Evolutionary conservation across 2,888 invertebrate species (phyloP).

Genomic region (Nemoura dubitans): DNA sequence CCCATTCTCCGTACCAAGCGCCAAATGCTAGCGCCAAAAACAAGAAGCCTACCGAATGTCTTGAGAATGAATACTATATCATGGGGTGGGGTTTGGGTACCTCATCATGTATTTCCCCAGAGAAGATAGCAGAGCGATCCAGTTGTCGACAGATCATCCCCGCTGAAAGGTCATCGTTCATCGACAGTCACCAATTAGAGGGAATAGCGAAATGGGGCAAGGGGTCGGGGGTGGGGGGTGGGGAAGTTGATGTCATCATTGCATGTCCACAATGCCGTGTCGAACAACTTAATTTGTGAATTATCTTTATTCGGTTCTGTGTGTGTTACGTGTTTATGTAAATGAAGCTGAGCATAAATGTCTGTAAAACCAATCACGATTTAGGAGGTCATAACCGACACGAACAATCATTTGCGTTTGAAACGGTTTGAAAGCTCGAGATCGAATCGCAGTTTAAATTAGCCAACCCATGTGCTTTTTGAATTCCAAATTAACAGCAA

Average conservation of each 20-base stretch:
- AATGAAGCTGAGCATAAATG: conserved; percentile 21
- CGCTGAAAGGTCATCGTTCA: not conserved
- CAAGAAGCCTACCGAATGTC: too few relatives aligned
- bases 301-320: not conserved
- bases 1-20: too few relatives aligned
- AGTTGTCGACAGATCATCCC: not conserved
- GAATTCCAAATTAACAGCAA: not conserved
- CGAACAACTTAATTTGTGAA: conserved; percentile 19
- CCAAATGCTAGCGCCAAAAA: too few relatives aligned
- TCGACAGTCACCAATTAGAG: not conserved
- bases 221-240: not conserved
- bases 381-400: conserved; percentile 27
- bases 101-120: not conserved
- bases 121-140: not conserved
- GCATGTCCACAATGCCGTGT: conserved; percentile 18
- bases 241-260: not conserved
- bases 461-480: not conserved
- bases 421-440: conserved; percentile 8
- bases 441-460: not conserved
- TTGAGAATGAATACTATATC: too few relatives aligned
- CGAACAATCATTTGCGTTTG: conserved; percentile 20
- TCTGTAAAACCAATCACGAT: conserved; percentile 27
- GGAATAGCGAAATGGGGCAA: not conserved
- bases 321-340: conserved; percentile 28
- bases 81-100: too few relatives aligned